phyloP scores from a whole-genome alignment of 2,888 invertebrate genomes.

The Mesorhabditis belari region DNA sequence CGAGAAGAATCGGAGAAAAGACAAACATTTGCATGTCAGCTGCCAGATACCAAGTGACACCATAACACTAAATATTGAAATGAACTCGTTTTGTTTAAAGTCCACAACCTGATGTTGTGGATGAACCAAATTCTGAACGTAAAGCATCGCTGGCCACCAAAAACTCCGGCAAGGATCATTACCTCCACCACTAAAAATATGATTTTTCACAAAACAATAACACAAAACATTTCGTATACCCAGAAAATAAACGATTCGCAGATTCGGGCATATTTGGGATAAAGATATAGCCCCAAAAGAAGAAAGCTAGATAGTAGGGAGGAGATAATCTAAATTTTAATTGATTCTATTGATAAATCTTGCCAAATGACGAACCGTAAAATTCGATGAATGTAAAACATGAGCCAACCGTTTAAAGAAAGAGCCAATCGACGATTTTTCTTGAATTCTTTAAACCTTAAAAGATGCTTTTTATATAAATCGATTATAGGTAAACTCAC shows the following conservation, averaged over 20 bases:
- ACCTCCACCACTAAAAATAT: too few species aligned
- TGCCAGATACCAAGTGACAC: constrained; percentile 17
- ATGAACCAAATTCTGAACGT: constrained; percentile 16
- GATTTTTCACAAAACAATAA: too few species aligned
- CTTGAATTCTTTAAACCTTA: not conserved
- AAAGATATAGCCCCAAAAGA: constrained; percentile 16
- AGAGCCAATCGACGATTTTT: not conserved
- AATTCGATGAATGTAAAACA: not conserved
- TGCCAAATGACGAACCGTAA: not conserved
- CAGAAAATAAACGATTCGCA: too few species aligned
- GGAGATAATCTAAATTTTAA: constrained; percentile 13
- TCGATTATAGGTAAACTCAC: not conserved
- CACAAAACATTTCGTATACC: too few species aligned
- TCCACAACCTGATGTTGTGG: constrained; percentile 3
- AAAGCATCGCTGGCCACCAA: constrained; percentile 15
- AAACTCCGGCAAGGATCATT: constrained; percentile 7
- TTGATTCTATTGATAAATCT: too few species aligned
- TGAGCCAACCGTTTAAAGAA: not conserved
- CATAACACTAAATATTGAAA: constrained; percentile 6
- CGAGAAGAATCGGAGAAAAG: constrained; percentile 14
- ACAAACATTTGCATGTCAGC: constrained; percentile 22
- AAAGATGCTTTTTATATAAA: not conserved
- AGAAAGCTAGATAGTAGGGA: constrained; percentile 9
- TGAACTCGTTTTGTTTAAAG: too few species aligned
- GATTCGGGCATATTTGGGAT: constrained; percentile 4